A percentile compares a stretch with the other conserved stretches of the same genome.
Evolutionary conservation across 1,140 invertebrate genomes (phyloP).

Genomic region (Cephus cinctus): DNA sequence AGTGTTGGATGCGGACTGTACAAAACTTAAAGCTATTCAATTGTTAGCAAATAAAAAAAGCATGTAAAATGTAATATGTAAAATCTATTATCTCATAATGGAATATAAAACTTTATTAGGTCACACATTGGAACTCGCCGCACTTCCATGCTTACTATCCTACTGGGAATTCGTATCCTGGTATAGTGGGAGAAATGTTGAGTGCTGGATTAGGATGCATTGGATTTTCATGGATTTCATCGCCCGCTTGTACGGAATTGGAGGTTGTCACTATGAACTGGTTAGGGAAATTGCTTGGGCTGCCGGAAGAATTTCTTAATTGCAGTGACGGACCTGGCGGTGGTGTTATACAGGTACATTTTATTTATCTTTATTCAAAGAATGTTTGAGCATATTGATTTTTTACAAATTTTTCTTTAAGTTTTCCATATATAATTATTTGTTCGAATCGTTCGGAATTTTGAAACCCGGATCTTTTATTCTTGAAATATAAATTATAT

Average conservation of each 20-base stretch:
- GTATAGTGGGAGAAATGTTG: conserved; percentile 81
- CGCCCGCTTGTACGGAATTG: conserved; percentile 87
- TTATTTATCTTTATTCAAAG: not conserved
- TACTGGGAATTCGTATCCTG: conserved; percentile 75
- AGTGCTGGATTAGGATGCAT: conserved; percentile 76
- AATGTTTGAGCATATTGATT: too few species aligned
- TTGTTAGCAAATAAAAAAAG: too few species aligned
- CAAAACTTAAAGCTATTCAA: too few species aligned
- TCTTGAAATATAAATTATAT: too few species aligned
- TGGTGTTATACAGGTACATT: conserved; percentile 76
- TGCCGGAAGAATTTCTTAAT: conserved; percentile 78
- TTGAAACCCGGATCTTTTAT: too few species aligned
- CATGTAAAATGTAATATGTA: too few species aligned
- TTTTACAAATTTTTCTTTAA: too few species aligned
- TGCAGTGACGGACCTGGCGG: conserved; percentile 73
- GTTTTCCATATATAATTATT: too few species aligned
- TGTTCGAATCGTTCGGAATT: too few species aligned
- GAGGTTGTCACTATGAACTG: conserved; percentile 91
- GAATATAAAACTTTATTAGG: conserved; percentile 44
- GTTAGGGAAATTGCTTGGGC: conserved; percentile 78
- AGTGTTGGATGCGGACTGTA: conserved; percentile 25
- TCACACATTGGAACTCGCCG: conserved; percentile 89
- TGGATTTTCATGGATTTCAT: conserved; percentile 78
- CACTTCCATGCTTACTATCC: conserved; percentile 90
- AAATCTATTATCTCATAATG: not conserved